Conservation (phyloP, 37 sponge, comb jelly and placozoan species). For the Haliclona indistincta region DNA sequence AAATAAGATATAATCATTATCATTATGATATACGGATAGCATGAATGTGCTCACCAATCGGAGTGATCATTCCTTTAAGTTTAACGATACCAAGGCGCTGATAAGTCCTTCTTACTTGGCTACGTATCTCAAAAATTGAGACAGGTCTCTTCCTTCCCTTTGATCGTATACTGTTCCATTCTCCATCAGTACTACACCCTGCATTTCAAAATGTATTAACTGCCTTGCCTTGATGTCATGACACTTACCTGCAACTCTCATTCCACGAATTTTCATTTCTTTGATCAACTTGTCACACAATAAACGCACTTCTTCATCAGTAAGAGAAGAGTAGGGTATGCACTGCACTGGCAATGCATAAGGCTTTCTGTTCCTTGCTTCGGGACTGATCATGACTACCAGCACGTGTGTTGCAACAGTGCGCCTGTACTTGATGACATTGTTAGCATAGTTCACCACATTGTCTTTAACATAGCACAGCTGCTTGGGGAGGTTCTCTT, state of each 20-base stretch:
- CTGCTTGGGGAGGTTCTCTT: background rate
- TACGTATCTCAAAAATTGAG: constrained; percentile 10
- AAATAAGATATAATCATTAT: too few relatives aligned
- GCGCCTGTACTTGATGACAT: constrained; percentile 7
- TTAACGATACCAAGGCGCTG: too few relatives aligned
- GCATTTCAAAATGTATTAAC: background rate
- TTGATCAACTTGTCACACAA: background rate
- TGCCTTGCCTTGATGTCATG: background rate
- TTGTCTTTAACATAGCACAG: background rate
- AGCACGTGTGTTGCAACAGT: constrained; percentile 9
- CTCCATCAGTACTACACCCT: constrained; percentile 24
- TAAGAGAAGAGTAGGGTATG: constrained; percentile 11
- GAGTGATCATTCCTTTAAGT: too few relatives aligned
- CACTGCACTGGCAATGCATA: constrained; percentile 42
- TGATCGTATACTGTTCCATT: constrained; percentile 19
- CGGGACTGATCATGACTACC: constrained; percentile 29
- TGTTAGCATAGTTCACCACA: background rate
- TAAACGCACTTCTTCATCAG: background rate
- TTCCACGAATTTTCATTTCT: constrained; percentile 7
- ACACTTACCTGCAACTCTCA: constrained; percentile 13
- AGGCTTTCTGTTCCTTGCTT: constrained; percentile 7
- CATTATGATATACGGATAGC: too few relatives aligned
- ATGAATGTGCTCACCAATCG: too few relatives aligned
- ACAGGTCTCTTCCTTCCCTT: constrained; percentile 8
- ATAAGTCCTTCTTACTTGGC: too few relatives aligned